phyloP scores from a whole-genome alignment of 1,140 invertebrate genomes.

The Agrypnia vestita region DNA sequence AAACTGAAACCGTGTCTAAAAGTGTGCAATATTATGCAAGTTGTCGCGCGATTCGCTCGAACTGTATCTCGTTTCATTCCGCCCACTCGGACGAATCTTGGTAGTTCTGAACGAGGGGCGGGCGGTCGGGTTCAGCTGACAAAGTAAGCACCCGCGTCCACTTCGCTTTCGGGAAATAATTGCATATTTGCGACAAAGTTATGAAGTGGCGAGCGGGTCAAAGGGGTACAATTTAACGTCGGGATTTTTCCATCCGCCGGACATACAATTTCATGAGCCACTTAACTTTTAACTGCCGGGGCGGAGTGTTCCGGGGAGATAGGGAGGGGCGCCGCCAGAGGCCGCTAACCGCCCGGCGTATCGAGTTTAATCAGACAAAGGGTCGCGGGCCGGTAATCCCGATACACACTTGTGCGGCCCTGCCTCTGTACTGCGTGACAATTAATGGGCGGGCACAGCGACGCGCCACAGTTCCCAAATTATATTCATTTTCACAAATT shows the following conservation, averaged over 20 bases:
- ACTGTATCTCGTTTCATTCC: too few relatives aligned
- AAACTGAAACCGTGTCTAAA: too few relatives aligned
- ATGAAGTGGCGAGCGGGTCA: conserved; percentile 34
- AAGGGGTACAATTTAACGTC: conserved; percentile 44
- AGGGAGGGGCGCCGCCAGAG: not conserved
- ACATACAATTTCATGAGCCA: conserved; percentile 47
- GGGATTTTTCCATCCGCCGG: conserved; percentile 46
- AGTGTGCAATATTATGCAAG: too few relatives aligned
- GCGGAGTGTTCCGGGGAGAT: conserved; percentile 37
- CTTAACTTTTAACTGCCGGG: conserved; percentile 48
- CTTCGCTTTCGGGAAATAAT: conserved; percentile 6
- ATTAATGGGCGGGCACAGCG: not conserved
- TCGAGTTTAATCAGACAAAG: conserved; percentile 36
- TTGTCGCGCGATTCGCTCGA: too few relatives aligned
- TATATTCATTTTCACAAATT: too few relatives aligned
- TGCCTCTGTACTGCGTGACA: conserved; percentile 11
- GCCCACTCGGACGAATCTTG: too few relatives aligned
- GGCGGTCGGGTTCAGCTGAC: not conserved
- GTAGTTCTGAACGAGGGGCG: not conserved
- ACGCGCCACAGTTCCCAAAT: too few relatives aligned
- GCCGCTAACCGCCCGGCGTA: not conserved
- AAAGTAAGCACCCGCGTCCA: conserved; percentile 17
- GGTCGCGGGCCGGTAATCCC: conserved; percentile 24
- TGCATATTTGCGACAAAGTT: conserved; percentile 45
- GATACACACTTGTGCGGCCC: conserved; percentile 11